phyloP scores from a whole-genome alignment of 2,888 invertebrate genomes.

The Neria commutata region DNA sequence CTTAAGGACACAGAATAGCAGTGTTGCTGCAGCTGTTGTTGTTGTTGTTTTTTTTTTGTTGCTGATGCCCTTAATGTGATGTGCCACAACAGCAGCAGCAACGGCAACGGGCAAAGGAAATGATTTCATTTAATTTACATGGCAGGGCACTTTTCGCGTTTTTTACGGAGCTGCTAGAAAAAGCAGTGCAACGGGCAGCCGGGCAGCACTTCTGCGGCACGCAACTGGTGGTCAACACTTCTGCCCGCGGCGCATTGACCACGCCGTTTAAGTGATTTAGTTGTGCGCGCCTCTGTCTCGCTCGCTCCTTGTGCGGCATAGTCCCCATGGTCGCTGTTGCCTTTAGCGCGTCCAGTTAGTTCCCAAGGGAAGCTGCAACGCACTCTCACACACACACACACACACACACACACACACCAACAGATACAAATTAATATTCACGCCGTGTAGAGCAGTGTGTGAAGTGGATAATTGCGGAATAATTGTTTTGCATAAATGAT shows the following conservation, averaged over 20 bases:
- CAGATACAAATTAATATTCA: too few relatives aligned
- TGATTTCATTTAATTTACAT: constrained; percentile 25
- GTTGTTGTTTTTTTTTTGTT: constrained; percentile 12
- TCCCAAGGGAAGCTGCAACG: constrained; percentile 29
- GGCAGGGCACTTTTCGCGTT: constrained; percentile 9
- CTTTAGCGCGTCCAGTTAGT: constrained; percentile 20
- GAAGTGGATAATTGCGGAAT: constrained; percentile 53
- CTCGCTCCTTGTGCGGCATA: background rate
- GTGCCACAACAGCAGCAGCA: background rate
- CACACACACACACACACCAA: too few relatives aligned
- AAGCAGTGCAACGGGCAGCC: constrained; percentile 17
- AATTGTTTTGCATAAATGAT: constrained; percentile 52
- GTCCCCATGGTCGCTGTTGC: too few relatives aligned
- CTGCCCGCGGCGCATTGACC: constrained; percentile 25
- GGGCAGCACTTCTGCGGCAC: background rate
- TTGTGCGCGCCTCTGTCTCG: constrained; percentile 14
- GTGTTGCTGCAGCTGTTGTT: constrained; percentile 29
- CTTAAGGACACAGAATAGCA: constrained; percentile 21
- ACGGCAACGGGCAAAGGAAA: constrained; percentile 19
- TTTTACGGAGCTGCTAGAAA: constrained; percentile 1
- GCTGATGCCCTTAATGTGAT: constrained; percentile 14
- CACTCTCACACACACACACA: too few relatives aligned
- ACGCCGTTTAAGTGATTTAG: constrained; percentile 52
- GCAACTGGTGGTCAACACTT: constrained; percentile 23
- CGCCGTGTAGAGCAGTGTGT: too few relatives aligned